A percentile compares a stretch with the other conserved stretches of the same genome.
These are phyloP conservation scores for Lagocephalus sceleratus DNA, from an alignment of 2,797 vertebrate genomes.

Conservation along the genomic window DNA sequence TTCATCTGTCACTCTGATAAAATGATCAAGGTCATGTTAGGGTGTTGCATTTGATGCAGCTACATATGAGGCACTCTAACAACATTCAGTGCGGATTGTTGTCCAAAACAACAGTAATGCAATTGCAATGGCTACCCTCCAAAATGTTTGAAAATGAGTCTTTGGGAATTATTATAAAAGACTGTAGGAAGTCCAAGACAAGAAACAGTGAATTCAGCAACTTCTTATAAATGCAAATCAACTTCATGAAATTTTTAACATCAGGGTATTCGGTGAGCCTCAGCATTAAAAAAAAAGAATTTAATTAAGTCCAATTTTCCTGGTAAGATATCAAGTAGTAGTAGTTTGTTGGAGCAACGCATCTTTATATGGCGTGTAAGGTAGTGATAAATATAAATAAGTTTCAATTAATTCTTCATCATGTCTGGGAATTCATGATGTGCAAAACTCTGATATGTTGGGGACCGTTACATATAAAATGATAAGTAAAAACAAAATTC, in stretches of 20 bases:
- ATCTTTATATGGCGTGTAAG: slow-evolving; percentile 9
- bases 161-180: slow-evolving; percentile 72
- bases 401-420: slow-evolving; percentile 22
- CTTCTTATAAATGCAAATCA: too few species aligned
- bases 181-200: slow-evolving; percentile 48
- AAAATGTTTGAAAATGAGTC: slow-evolving; percentile 60
- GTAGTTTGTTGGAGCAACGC: slow-evolving; percentile 15
- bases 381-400: slow-evolving; percentile 15
- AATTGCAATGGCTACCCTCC: slow-evolving; percentile 58
- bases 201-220: slow-evolving; percentile 34
- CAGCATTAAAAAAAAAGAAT: slow-evolving; percentile 8
- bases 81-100: slow-evolving; percentile 51
- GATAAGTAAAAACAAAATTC: not conserved
- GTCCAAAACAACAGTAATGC: slow-evolving; percentile 53
- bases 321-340: slow-evolving; percentile 31
- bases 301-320: slow-evolving; percentile 19
- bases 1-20: not conserved
- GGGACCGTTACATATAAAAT: not conserved
- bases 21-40: slow-evolving; percentile 7
- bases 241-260: slow-evolving; percentile 3
- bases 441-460: slow-evolving; percentile 41
- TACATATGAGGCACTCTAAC: slow-evolving; percentile 34
- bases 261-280: not conserved
- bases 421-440: slow-evolving; percentile 24
- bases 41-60: slow-evolving; percentile 9